Evolutionary conservation across 1,140 invertebrate genomes (phyloP).

Genomic region (Streblospio benedicti): DNA sequence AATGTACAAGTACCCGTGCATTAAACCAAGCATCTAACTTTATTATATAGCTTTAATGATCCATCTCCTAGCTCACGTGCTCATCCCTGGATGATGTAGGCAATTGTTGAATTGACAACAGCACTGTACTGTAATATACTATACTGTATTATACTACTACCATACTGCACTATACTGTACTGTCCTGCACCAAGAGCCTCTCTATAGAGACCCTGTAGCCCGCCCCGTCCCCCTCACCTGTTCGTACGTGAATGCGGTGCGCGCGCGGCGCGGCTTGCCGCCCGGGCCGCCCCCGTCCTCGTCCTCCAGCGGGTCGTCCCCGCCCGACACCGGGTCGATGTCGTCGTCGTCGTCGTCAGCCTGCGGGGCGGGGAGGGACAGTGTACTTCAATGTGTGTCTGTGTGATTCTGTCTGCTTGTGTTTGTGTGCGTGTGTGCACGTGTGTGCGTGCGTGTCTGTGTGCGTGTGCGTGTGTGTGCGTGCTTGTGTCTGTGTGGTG

Average conservation of each 20-base stretch:
- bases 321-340: slow-evolving; percentile 50
- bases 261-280: slow-evolving; percentile 73
- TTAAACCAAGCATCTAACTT: too few relatives aligned
- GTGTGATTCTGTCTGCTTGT: not conserved
- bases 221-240: too few relatives aligned
- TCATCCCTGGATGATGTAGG: too few relatives aligned
- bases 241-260: slow-evolving; percentile 94
- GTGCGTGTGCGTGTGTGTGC: slow-evolving; percentile 5
- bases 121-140: too few relatives aligned
- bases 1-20: too few relatives aligned
- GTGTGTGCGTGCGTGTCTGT: slow-evolving; percentile 1
- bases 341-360: slow-evolving; percentile 7
- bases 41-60: too few relatives aligned
- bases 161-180: too few relatives aligned
- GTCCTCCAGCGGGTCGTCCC: slow-evolving; percentile 52
- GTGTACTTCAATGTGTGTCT: not conserved
- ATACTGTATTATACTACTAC: too few relatives aligned
- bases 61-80: too few relatives aligned
- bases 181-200: too few relatives aligned
- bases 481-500: slow-evolving; percentile 5
- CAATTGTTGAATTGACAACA: too few relatives aligned
- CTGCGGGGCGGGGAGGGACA: not conserved
- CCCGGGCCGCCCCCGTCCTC: slow-evolving; percentile 20
- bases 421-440: not conserved
- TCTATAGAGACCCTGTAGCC: too few relatives aligned